These are phyloP conservation scores for Egretta garzetta DNA, from an alignment of 2,113 vertebrate species.

Conservation along the genomic window DNA sequence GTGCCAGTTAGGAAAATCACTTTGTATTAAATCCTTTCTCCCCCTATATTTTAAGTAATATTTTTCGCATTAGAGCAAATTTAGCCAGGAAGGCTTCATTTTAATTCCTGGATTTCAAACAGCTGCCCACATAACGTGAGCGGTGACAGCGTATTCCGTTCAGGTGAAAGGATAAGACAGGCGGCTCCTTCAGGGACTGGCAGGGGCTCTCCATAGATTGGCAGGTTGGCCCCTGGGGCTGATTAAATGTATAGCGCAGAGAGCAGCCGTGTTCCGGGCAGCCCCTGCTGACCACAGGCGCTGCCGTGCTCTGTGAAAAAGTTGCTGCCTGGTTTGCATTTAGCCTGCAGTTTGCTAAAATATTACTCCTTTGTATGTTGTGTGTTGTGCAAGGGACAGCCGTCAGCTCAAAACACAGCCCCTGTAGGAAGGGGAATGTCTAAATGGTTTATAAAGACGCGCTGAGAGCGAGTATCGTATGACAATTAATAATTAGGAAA, in stretches of 20 bases:
- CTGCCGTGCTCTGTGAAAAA: not conserved
- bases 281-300: not conserved
- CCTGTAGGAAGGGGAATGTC: not conserved
- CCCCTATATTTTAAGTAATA: not conserved
- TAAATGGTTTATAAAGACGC: not conserved
- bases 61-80: not conserved
- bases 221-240: conserved; percentile 31
- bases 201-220: not conserved
- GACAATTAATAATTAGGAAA: not conserved
- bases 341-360: not conserved
- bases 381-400: not conserved
- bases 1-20: not conserved
- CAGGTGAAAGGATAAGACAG: conserved; percentile 2
- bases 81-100: not conserved
- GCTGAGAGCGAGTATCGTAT: rapidly evolving
- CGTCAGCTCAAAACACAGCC: not conserved
- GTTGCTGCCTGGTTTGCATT: not conserved
- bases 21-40: not conserved
- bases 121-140: not conserved
- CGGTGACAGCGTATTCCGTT: not conserved
- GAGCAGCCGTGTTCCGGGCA: not conserved
- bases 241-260: not conserved
- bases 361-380: rapidly evolving
- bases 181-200: not conserved
- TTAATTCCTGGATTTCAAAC: not conserved